Evolutionary conservation across 2,113 vertebrate genomes (phyloP), one percentile per base, ranked within the genome.

Genomic region (Vulpes lagopus): DNA sequence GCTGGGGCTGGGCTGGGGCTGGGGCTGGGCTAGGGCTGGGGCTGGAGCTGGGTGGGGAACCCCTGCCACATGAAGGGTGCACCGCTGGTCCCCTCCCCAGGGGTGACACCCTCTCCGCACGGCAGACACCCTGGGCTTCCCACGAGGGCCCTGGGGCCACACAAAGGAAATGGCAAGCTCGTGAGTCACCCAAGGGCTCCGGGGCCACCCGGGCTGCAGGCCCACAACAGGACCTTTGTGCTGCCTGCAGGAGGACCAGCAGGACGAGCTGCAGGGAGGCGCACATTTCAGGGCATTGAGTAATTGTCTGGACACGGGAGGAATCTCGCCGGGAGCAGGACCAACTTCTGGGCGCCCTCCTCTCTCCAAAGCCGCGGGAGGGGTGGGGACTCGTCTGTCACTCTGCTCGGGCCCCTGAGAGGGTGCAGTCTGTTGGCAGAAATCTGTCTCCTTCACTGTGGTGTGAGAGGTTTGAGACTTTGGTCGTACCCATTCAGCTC

Each of bases 81-180:
- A 62, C 62, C 78, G 0, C 65, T 76, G 12, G 11, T 51, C 64
- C 84, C 79, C 51, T 97, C 94, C 83, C 97, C 89, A 96, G 96
- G 97, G 95, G 96, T 95, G 85, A 97, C 25, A 9, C 76, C 59
- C 91, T 86, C 69, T 20, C 86, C 71, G 23, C 25, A 9, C 2
- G 7, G 62, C 94, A 74, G 59, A 55, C 87, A 96, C 80, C 65
- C 97, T 96, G 67, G 0, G 95, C 98, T 35, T 3, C 96, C 82
- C 97, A 97, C 97, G 91, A 97, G 98, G 95, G 97, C 71, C 94
- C 96, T 89, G 97, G 60, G 91, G 97, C 98, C 96, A 55, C 96
- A 59, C 76, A 64, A 96, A 98, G 98, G 98, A 98, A 98, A 98
- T 98, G 98, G 98, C 98, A 98, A 98, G 98, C 97, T 96, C 83